These are phyloP conservation scores for Phyllostomus discolor DNA, from an alignment of 2,113 vertebrate species.

Conservation along the genomic window DNA sequence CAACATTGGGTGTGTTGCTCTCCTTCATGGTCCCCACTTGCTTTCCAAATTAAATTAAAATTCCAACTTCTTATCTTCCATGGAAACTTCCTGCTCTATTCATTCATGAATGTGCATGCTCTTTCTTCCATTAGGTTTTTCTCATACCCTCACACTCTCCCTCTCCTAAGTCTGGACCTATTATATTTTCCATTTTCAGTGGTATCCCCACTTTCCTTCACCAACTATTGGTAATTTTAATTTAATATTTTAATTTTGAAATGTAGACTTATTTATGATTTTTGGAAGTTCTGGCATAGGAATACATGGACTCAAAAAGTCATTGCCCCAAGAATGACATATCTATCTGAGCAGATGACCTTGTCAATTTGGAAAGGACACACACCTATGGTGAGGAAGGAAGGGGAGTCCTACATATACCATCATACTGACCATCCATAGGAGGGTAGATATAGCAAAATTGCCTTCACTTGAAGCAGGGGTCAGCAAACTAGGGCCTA, in stretches of 20 bases:
- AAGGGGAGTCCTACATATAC: neutral
- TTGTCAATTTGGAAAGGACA: neutral
- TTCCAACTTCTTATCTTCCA: neutral
- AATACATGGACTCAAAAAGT: neutral
- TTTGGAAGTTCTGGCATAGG: neutral
- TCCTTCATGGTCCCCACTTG: neutral
- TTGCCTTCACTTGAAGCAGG: neutral
- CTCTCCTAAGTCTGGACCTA: neutral
- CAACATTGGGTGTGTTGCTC: neutral
- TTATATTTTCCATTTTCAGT: neutral
- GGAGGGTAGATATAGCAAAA: neutral
- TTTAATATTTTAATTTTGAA: neutral
- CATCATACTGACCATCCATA: neutral
- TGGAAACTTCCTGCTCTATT: neutral
- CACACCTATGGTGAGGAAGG: neutral
- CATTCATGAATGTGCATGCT: neutral
- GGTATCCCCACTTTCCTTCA: neutral
- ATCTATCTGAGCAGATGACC: neutral
- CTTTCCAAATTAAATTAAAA: constrained; percentile 28
- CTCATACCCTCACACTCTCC: neutral
- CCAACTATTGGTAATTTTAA: neutral
- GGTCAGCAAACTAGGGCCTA: neutral
- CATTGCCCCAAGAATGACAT: neutral
- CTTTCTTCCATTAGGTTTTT: neutral
- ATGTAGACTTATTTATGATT: neutral